Evolutionary conservation across 2,888 invertebrate genomes (phyloP).

Genomic region (Brachyptera risi): DNA sequence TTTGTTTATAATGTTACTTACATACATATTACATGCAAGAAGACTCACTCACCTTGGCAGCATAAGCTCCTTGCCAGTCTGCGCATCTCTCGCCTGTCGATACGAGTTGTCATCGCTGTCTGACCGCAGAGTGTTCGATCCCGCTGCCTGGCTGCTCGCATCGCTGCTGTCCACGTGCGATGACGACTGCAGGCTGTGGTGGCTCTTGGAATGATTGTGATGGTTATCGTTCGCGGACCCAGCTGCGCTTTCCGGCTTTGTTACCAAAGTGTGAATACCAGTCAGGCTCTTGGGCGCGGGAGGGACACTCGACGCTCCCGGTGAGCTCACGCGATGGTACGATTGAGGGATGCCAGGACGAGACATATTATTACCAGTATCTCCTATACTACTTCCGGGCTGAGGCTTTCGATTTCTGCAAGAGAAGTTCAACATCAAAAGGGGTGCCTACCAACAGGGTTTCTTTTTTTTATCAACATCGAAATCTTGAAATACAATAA

Average conservation of each 20-base stretch:
- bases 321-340: slow-evolving; percentile 25
- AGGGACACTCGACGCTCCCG: not conserved
- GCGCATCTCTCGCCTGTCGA: slow-evolving; percentile 25
- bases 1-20: too few species aligned
- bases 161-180: slow-evolving; percentile 28
- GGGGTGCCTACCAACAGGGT: too few species aligned
- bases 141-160: slow-evolving; percentile 11
- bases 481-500: too few species aligned
- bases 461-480: too few species aligned
- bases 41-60: slow-evolving; percentile 41
- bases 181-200: slow-evolving; percentile 38
- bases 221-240: slow-evolving; percentile 16
- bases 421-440: too few species aligned
- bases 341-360: slow-evolving; percentile 24
- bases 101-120: slow-evolving; percentile 27
- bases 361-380: slow-evolving; percentile 13
- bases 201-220: slow-evolving; percentile 33
- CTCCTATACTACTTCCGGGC: slow-evolving; percentile 29
- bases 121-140: too few species aligned
- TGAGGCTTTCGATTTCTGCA: slow-evolving; percentile 35
- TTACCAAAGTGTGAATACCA: too few species aligned
- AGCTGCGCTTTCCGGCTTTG: too few species aligned
- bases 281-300: too few species aligned
- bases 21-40: too few species aligned
- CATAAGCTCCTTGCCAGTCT: slow-evolving; percentile 43